These are phyloP conservation scores for Actenoides hombroni DNA, from an alignment of 2,113 vertebrate genomes.

Conservation along the genomic window DNA sequence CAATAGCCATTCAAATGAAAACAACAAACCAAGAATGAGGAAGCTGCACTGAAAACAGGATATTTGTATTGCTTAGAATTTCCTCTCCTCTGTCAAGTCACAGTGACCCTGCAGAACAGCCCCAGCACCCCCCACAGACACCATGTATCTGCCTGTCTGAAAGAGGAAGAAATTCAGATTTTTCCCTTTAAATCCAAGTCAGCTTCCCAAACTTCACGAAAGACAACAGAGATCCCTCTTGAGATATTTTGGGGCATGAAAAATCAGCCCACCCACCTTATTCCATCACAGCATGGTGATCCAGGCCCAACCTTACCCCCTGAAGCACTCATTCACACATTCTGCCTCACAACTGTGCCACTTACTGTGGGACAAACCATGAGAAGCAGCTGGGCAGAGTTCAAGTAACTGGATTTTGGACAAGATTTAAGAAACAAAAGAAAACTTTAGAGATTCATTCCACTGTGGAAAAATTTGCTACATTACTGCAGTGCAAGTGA, in stretches of 20 bases:
- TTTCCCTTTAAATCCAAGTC: neutral
- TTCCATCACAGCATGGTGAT: neutral
- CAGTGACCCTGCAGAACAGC: neutral
- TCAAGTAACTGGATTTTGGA: neutral
- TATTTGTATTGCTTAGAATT: neutral
- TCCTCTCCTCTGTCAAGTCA: neutral
- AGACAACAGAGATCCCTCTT: neutral
- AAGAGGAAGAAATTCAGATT: neutral
- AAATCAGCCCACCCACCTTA: neutral
- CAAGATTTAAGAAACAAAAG: neutral
- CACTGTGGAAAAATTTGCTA: neutral
- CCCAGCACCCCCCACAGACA: fast-evolving
- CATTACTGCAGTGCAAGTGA: neutral
- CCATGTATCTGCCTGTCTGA: neutral
- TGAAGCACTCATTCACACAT: neutral
- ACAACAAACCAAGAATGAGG: neutral
- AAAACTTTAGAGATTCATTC: neutral
- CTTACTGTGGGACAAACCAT: neutral
- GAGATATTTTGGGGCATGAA: neutral
- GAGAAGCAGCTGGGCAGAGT: neutral
- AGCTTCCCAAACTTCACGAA: neutral
- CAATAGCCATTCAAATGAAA: neutral
- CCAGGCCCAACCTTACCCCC: neutral
- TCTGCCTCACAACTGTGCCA: neutral
- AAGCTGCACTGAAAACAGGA: neutral